A percentile compares a stretch with the other conserved stretches of the same genome.
These are phyloP conservation scores for Platorchestia sp. DNA, from an alignment of 1,140 invertebrate genomes.

Conservation along the genomic window DNA sequence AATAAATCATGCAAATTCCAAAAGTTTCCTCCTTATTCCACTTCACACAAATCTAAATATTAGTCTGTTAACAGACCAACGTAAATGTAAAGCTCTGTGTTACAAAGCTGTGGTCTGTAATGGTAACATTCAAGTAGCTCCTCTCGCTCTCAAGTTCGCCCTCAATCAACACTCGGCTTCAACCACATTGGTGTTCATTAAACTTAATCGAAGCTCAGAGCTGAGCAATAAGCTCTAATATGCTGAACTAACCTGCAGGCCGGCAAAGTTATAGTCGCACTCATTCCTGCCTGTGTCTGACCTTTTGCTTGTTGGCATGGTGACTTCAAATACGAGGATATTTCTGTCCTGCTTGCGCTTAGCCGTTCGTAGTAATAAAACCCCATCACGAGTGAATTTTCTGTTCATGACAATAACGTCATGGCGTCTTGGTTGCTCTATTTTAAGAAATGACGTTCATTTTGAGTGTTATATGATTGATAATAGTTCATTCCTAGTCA, in stretches of 20 bases:
- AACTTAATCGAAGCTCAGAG: background rate
- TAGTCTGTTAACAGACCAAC: background rate
- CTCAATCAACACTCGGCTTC: background rate
- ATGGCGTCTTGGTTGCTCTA: background rate
- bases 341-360: background rate
- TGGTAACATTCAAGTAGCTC: background rate
- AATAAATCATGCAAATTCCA: background rate
- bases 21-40: background rate
- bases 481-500: background rate
- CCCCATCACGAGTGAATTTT: too few relatives aligned
- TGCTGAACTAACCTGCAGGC: background rate
- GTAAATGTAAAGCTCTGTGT: background rate
- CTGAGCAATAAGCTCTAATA: background rate
- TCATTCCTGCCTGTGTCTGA: background rate
- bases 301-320: too few relatives aligned
- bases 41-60: background rate
- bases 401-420: background rate
- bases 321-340: background rate
- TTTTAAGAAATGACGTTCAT: background rate
- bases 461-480: background rate
- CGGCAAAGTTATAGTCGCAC: background rate
- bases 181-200: background rate
- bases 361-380: background rate
- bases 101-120: background rate
- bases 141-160: background rate